Evolutionary conservation across 1,140 invertebrate species (phyloP), one percentile per base, ranked within the genome.

Genomic region (Achatina immaculata): DNA sequence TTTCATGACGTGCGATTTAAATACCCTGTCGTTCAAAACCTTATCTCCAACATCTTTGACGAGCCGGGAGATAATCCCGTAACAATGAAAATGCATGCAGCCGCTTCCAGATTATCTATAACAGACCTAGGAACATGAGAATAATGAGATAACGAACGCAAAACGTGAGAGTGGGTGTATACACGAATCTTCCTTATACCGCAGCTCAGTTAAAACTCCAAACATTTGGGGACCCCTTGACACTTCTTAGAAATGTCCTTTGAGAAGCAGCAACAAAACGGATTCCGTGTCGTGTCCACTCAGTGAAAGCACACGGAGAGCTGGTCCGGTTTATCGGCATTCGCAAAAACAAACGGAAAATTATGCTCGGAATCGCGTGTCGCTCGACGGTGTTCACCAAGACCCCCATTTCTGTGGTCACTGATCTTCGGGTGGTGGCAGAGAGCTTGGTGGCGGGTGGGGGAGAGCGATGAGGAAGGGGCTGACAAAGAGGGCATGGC

Each of bases 301-400:
- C 68, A 42, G 36, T 42, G 40, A 69, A 69, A 69, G 58, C n/a
- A 62, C 58, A 62, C n/a, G 19, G 58, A 62, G 19, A 38, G 68
- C 68, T 69, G 36, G 36, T 69, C 36, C 36, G 68, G 42, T 69
- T 40, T 42, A 69, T 69, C 68, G 38, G 68, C 68, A 42, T 38
- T 21, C 4, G 68, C 68, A 69, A 69, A 69, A 69, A 69, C 68
- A 69, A 69, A 69, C 31, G 68, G 38, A 38, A 69, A 69, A 69
- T 69, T 69, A 69, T 69, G 68, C 68, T 69, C 68, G 68, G 68
- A 38, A 43, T 43, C 42, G 68, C 68, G 36, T 38, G 68, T 43
- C 36, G 68, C 68, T 69, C 42, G 68, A 40, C 68, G 40, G 58
- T 62, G 58, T 62, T 62, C 58, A 31, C 58, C 58, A 28, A 3